Conservation (phyloP, 30 jellyfish, hydroid and myxozoan species). For the Aurelia aurita region DNA sequence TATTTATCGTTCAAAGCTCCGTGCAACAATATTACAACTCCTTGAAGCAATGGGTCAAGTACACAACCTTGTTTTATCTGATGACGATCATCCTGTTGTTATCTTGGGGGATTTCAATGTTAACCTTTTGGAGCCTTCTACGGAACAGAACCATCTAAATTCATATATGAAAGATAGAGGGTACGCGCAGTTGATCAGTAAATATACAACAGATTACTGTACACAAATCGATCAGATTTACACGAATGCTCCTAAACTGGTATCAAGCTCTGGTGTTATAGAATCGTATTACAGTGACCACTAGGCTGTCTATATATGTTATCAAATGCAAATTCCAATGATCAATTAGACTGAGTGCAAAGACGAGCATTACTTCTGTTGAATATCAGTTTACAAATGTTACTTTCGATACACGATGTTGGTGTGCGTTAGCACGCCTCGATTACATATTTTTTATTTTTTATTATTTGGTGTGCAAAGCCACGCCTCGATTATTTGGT, state of each 20-base stretch:
- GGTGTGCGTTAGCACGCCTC: too few relatives aligned
- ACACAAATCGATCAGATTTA: not conserved
- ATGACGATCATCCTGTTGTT: not conserved
- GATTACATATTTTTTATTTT: too few relatives aligned
- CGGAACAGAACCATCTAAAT: not conserved
- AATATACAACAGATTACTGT: constrained; percentile 3
- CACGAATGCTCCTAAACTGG: constrained; percentile 1
- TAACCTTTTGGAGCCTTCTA: not conserved
- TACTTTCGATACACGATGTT: too few relatives aligned
- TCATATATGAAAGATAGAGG: constrained; percentile 1
- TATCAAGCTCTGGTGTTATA: not conserved
- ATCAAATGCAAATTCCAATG: too few relatives aligned
- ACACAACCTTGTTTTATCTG: not conserved
- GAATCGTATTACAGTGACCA: constrained; percentile 28
- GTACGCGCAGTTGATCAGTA: constrained; percentile 3
- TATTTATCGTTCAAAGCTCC: not conserved
- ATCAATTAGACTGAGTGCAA: too few relatives aligned
- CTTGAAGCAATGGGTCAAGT: not conserved
- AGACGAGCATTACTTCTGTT: too few relatives aligned
- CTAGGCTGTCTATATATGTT: not conserved
- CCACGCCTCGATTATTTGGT: too few relatives aligned
- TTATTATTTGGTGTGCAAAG: too few relatives aligned
- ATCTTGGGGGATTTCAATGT: constrained; percentile 46
- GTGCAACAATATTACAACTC: not conserved
- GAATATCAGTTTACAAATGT: too few relatives aligned